Evolutionary conservation across 35 echinoderm and acorn worm species (phyloP), one percentile per base, ranked within the genome.

Genomic region (Heliocidaris tuberculata): DNA sequence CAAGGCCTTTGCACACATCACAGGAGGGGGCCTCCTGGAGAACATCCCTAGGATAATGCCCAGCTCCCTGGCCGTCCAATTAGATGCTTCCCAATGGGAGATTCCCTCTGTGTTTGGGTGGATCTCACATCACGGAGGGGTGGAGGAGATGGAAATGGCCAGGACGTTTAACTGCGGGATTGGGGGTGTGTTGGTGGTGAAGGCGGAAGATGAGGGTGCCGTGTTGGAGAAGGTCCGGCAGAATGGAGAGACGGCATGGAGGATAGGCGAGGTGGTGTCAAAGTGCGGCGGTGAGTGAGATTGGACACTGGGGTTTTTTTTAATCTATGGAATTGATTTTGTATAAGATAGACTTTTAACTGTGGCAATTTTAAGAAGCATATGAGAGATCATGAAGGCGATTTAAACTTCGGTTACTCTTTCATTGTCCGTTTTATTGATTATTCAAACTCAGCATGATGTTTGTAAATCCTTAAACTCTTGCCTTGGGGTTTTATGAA

Each of bases 1-100:
- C 59, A 99, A 99, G 96, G 98, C 98, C 21, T 99, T 96, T 93
- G 97, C 98, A 12, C 98, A 99, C 96, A 99, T 99, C 94, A 99
- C 98, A 19, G 98, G 98, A 11, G 98, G 98, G n/a, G 97, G 98
- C 6, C 96, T 99, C 2, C 8, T 96, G 19, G 98, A 99, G 91
- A 99, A 99, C 94, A 97, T 99, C 88, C 98, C 98, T 54, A 90
- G 98, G 60, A 95, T 97, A 92, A 86, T 99, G 30, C 98, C 98
- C 17, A 35, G 94, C 31, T 31, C 93, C 95, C 48, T 97, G 59
- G 96, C 88, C 89, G 98, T 97, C 93, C 94, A 96, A 59, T 92
- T 99, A 30, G 94, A 99, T 88, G 95, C 98, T 30, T 95, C 52
- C 32, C 94, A 95, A 48, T 99, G 98, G 98, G 88, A 85, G 31